Evolutionary conservation across 2,113 vertebrate genomes (phyloP), one percentile per base, ranked within the genome.

Genomic region (Beaufortia kweichowensis): DNA sequence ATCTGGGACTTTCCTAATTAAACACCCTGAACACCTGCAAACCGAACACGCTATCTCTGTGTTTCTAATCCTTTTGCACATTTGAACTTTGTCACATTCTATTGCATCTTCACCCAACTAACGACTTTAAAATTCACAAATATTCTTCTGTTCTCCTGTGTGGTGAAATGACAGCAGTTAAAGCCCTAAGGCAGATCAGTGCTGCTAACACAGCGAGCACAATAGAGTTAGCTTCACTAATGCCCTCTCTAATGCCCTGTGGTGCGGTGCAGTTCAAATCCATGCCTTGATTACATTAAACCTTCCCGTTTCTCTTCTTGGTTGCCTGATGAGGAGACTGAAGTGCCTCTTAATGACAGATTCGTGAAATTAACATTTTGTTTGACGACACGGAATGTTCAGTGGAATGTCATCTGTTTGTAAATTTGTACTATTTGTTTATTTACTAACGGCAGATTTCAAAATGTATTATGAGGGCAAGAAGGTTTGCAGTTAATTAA

Each of bases 311-410:
- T 79, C 62, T 79, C 41, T 61, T 74, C 61, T 73, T 77, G 71
- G 59, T 9, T 6, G 41, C 28, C 50, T 75, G 48, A 68, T 74
- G 71, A 74, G 71, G 56, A 73, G 57, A 19, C 15, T 82, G 71
- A 84, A 83, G 85, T 48, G 56, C 31, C 41, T 79, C 78, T 83
- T 84, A 79, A 85, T 75, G 81, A 77, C 39, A 35, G 31, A 14
- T 8, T 66, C 46, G 29, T 70, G 79, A 86, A 74, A 61, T 74
- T 48, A 62, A 74, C 71, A 84, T 76, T 63, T 72, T 73, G 55
- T 85, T 83, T 41, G 2, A 33, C 26, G 29, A 33, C 29, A 55
- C 48, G 0, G 15, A 59, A 48, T 69, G 26, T 69, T 1, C 24
- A n/a, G 70, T 50, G 23, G 60, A 81, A 79, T 78, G 33, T 56